Evolutionary conservation across 2,113 vertebrate genomes (phyloP).

Genomic region (Tautogolabrus adspersus): DNA sequence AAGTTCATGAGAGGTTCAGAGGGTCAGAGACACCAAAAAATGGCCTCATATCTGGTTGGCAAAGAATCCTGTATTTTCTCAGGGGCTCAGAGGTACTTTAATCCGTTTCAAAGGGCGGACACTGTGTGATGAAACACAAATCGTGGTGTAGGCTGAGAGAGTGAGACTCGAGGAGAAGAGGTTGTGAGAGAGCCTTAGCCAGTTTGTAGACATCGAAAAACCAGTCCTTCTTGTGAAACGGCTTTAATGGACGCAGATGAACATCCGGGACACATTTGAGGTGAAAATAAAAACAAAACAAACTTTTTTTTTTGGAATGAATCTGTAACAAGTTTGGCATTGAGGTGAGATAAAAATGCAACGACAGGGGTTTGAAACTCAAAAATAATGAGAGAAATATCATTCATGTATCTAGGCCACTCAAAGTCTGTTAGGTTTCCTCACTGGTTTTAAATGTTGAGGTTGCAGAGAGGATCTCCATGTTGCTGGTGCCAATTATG

Average conservation of each 20-base stretch:
- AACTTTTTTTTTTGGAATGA: constrained; percentile 73
- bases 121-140: constrained; percentile 65
- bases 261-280: constrained; percentile 69
- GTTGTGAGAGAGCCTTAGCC: constrained; percentile 68
- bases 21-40: constrained; percentile 68
- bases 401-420: constrained; percentile 30
- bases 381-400: constrained; percentile 50
- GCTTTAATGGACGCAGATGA: constrained; percentile 59
- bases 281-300: constrained; percentile 56
- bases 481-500: constrained; percentile 74
- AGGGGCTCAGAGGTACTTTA: constrained; percentile 71
- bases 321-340: constrained; percentile 62
- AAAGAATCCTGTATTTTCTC: constrained; percentile 70
- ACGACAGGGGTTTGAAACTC: constrained; percentile 45
- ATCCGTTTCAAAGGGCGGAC: constrained; percentile 73
- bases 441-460: constrained; percentile 43
- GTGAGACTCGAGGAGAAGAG: constrained; percentile 68
- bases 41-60: constrained; percentile 73
- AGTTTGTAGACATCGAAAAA: constrained; percentile 62
- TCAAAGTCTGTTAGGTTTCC: constrained; percentile 39
- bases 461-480: constrained; percentile 60
- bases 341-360: constrained; percentile 56
- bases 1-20: constrained; percentile 80
- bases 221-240: constrained; percentile 69
- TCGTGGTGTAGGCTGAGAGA: constrained; percentile 57